Percentiles rank a stretch among this genome's conserved stretches.
phyloP scores from a whole-genome alignment of 92 coral and sea anemone species.

The Porites evermanni region DNA sequence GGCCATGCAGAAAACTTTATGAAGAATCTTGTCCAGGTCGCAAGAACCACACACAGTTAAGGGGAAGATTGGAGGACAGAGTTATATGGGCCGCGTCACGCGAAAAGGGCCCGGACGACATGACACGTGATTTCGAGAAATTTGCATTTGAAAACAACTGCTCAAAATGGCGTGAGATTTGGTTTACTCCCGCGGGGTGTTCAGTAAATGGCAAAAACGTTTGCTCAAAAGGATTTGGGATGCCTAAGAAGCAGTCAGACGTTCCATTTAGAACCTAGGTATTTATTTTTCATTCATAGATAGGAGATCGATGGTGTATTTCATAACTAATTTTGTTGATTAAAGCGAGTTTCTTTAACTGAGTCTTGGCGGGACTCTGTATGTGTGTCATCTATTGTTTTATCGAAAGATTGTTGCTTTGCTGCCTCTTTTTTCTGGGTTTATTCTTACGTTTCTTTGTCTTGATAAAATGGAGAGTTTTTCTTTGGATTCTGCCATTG shows the following conservation, averaged over 20 bases:
- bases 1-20: constrained; percentile 29
- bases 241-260: background rate
- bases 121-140: no score
- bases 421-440: no score
- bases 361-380: background rate
- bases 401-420: no score
- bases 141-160: no score
- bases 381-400: background rate
- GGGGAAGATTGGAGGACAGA: constrained; percentile 45
- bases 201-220: background rate
- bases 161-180: no score
- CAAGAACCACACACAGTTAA: constrained; percentile 25
- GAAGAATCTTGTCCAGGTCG: constrained; percentile 41
- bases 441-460: background rate
- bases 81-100: background rate
- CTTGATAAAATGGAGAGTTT: background rate
- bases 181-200: background rate
- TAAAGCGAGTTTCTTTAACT: constrained; percentile 4
- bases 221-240: background rate
- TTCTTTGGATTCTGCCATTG: constrained; percentile 7
- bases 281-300: no score
- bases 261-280: no score
- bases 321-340: background rate
- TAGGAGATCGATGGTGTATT: no score
- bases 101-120: no score